phyloP scores from a whole-genome alignment of 2,888 invertebrate genomes.

The Apodemia mormo region DNA sequence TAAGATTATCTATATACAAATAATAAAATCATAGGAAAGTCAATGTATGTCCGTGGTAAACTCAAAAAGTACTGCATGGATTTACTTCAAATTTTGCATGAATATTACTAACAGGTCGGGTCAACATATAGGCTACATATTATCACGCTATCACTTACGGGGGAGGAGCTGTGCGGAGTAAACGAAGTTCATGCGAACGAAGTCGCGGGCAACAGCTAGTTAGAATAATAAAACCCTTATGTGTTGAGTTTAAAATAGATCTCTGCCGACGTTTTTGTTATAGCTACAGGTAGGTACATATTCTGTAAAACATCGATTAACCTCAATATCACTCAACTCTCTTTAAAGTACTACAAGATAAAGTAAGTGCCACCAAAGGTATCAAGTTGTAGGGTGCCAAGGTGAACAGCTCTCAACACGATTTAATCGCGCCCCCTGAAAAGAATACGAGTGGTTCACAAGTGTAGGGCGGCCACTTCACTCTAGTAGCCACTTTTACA shows the following conservation, averaged over 20 bases:
- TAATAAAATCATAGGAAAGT: too few species aligned
- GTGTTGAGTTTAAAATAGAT: neutral
- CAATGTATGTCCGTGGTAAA: too few species aligned
- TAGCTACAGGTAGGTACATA: neutral
- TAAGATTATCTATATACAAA: too few species aligned
- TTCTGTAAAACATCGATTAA: neutral
- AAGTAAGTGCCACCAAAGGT: slow-evolving; percentile 10
- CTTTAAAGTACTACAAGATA: slow-evolving; percentile 13
- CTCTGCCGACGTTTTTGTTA: neutral
- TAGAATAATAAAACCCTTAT: too few species aligned
- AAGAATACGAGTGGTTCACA: slow-evolving; percentile 6
- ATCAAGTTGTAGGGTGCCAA: slow-evolving; percentile 13
- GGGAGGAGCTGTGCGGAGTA: too few species aligned
- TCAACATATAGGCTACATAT: too few species aligned
- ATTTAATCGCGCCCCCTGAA: slow-evolving; percentile 6
- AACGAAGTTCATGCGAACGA: too few species aligned
- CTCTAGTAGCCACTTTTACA: neutral
- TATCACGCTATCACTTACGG: too few species aligned
- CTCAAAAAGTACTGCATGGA: too few species aligned
- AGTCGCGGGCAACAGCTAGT: too few species aligned
- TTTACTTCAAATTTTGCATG: too few species aligned
- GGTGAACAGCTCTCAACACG: slow-evolving; percentile 9
- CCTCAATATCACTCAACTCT: neutral
- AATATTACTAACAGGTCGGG: too few species aligned
- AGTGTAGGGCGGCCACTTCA: slow-evolving; percentile 9